These are phyloP conservation scores for Rhopilema esculentum DNA, from an alignment of 30 jellyfish, hydroid and myxozoan genomes.

Conservation along the genomic window DNA sequence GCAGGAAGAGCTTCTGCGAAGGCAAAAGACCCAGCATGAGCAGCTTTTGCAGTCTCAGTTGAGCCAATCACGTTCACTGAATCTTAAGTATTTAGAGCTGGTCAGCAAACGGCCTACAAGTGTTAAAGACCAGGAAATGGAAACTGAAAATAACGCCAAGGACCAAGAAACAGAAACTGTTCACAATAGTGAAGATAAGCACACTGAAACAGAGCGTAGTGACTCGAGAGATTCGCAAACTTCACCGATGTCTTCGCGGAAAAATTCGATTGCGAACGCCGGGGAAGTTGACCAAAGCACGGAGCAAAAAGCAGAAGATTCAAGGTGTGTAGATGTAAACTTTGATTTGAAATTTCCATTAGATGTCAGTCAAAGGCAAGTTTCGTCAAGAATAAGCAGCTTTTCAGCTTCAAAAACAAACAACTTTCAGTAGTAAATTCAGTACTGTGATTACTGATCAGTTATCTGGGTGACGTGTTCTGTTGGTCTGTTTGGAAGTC, in stretches of 20 bases:
- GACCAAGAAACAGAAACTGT: slow-evolving; percentile 76
- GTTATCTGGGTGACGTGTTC: too few species aligned
- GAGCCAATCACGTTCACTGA: slow-evolving; percentile 59
- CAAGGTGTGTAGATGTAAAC: background rate
- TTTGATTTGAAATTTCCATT: background rate
- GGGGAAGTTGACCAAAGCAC: background rate
- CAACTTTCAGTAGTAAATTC: too few species aligned
- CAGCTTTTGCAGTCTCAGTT: slow-evolving; percentile 57
- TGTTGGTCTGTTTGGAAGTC: too few species aligned
- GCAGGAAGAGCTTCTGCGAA: slow-evolving; percentile 64
- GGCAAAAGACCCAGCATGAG: slow-evolving; percentile 67
- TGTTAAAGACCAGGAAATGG: slow-evolving; percentile 52
- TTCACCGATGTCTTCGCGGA: slow-evolving; percentile 66
- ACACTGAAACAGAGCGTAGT: slow-evolving; percentile 69
- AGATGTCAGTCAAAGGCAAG: too few species aligned
- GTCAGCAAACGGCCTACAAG: slow-evolving; percentile 33
- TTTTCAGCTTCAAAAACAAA: too few species aligned
- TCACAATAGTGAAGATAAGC: slow-evolving; percentile 44
- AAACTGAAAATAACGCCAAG: slow-evolving; percentile 31
- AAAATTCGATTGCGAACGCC: slow-evolving; percentile 13
- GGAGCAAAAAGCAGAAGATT: background rate
- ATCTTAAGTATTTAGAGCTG: slow-evolving; percentile 41
- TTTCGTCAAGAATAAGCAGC: too few species aligned
- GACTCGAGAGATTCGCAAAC: slow-evolving; percentile 63
- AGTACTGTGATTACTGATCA: too few species aligned